Evolutionary conservation across 2,113 vertebrate species (phyloP), one percentile per base, ranked within the genome.

Genomic region (Zeus faber): DNA sequence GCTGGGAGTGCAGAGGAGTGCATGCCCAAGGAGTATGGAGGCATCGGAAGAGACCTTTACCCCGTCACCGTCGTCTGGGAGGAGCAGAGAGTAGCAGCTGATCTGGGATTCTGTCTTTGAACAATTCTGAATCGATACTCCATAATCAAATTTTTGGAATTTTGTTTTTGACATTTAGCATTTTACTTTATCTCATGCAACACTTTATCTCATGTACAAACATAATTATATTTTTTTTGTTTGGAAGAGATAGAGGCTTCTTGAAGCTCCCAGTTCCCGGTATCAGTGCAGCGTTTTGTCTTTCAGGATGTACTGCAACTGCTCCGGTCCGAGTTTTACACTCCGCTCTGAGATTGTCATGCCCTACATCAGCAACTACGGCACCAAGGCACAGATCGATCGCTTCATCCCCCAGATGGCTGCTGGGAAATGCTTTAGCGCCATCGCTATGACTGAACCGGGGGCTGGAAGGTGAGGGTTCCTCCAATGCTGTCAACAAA

Each of bases 381-480:
- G 94, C 53, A 89, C 86, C 41, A 85, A 90, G 70, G 91, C 89
- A 3, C 96, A 98, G 68, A 88, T 97, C 3, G 63, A 95, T 5
- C 85, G 0, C 45, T 96, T 93, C 45, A 88, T 97, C 55, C 91
- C 95, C 0, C 23, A 70, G 1, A 92, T 95, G 94, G 13, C 63
- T 3, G 77, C 92, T 20, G 95, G 95, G 49, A 95, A 89, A 60
- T 93, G 91, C 51, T 96, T 97, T 21, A 66, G 85, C 1, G 95
- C 94, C n/a, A 92, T 97, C 1, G 95, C 93, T 33, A 97, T 97
- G 94, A 95, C 93, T 0, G 95, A 98, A 51, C 93, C 94, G 0
- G 93, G 92, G n/a, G 94, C 94, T 7, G 95, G 96, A 82, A 97
- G 95, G 95, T 98, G 60, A 81, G 72, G 4, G 8, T 16, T n/a